These are phyloP conservation scores for Hydropsyche betteni DNA, from an alignment of 2,888 invertebrate species.

Conservation along the genomic window DNA sequence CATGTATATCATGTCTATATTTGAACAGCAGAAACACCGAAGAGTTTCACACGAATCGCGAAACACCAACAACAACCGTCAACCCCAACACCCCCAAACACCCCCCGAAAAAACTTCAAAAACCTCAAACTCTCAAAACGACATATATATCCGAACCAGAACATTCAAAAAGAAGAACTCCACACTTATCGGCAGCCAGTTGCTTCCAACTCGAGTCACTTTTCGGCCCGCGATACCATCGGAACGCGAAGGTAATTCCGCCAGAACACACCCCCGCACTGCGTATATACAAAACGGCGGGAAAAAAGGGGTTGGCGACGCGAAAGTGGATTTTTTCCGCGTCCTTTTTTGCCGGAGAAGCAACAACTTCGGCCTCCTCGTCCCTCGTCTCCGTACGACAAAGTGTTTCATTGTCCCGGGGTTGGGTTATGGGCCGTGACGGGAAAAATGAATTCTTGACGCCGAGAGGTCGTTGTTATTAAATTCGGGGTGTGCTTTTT, in stretches of 20 bases:
- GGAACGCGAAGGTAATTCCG: conserved; percentile 11
- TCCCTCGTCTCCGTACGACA: neutral
- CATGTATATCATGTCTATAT: too few species aligned
- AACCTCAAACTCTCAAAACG: too few species aligned
- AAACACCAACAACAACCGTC: too few species aligned
- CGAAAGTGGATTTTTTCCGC: neutral
- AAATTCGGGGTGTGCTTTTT: conserved; percentile 3
- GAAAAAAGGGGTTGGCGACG: neutral
- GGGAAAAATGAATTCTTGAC: conserved; percentile 23
- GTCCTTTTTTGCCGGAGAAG: conserved; percentile 8
- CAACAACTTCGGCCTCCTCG: conserved; percentile 9
- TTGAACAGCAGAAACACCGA: too few species aligned
- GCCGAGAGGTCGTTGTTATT: conserved; percentile 6
- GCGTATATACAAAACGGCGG: neutral
- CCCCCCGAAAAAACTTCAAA: too few species aligned
- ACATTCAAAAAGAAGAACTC: neutral
- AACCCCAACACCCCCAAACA: too few species aligned
- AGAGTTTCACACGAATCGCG: too few species aligned
- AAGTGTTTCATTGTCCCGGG: conserved; percentile 26
- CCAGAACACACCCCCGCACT: neutral
- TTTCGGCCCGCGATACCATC: neutral
- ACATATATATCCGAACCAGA: too few species aligned
- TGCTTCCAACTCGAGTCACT: conserved; percentile 19
- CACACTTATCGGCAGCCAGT: conserved; percentile 25
- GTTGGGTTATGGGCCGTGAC: conserved; percentile 18